phyloP scores from a whole-genome alignment of 2,113 vertebrate species.

The Australoheros scitulus region DNA sequence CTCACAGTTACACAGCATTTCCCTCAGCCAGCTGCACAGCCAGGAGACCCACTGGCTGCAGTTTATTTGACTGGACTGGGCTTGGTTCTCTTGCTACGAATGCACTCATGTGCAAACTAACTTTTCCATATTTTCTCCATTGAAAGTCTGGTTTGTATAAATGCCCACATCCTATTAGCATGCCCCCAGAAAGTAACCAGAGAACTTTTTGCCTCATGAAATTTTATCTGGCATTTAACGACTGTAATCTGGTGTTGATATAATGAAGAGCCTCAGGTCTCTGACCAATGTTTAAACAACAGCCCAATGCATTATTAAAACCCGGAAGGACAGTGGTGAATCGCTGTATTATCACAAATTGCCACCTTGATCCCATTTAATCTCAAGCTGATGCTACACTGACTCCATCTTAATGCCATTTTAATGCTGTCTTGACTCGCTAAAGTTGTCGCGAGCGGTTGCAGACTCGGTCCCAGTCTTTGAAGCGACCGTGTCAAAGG shows the following conservation, averaged over 20 bases:
- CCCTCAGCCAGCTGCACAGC: slow-evolving; percentile 13
- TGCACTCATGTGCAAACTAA: not conserved
- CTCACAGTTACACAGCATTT: slow-evolving; percentile 27
- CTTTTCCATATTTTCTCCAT: slow-evolving; percentile 8
- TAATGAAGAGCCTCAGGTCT: not conserved
- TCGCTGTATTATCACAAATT: no score
- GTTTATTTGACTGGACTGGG: not conserved
- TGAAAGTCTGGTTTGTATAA: not conserved
- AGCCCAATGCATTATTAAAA: not conserved
- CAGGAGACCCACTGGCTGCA: slow-evolving; percentile 40
- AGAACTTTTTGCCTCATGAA: slow-evolving; percentile 32
- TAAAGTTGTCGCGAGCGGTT: not conserved
- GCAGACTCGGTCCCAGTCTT: not conserved
- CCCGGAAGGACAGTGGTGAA: not conserved
- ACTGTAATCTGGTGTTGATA: slow-evolving; percentile 3
- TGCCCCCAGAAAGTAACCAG: slow-evolving; percentile 17
- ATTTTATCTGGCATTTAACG: slow-evolving; percentile 27
- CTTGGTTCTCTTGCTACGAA: not conserved
- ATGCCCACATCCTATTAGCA: not conserved
- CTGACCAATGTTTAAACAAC: not conserved
- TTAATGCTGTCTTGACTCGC: not conserved
- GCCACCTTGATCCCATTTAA: no score
- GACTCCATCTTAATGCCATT: not conserved
- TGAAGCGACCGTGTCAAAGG: not conserved
- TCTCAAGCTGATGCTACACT: no score